phyloP scores from a whole-genome alignment of 2,113 vertebrate genomes.

The Natator depressus region DNA sequence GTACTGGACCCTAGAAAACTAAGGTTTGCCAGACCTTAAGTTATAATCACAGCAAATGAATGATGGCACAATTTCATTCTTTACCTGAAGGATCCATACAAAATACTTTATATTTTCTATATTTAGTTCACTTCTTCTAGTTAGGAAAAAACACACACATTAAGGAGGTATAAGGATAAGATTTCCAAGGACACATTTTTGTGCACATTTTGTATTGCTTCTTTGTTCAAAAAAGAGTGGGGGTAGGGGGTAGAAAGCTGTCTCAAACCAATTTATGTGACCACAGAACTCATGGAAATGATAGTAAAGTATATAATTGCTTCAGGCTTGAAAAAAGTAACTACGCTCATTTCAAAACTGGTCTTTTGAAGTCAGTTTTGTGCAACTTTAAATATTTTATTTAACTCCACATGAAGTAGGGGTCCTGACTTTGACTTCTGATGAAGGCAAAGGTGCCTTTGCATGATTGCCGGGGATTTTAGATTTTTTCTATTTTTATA shows the following conservation, averaged over 20 bases:
- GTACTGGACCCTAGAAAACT: not conserved
- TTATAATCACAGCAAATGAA: not conserved
- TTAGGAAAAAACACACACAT: not conserved
- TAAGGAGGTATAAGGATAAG: not conserved
- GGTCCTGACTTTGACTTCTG: not conserved
- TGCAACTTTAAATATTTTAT: conserved; percentile 6
- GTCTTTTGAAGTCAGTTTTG: conserved; percentile 8
- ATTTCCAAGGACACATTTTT: not conserved
- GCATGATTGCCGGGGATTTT: not conserved
- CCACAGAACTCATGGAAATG: conserved; percentile 37
- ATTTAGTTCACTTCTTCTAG: not conserved
- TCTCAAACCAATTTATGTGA: not conserved
- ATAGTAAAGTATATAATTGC: conserved; percentile 15
- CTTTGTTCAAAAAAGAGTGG: not conserved
- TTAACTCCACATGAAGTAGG: not conserved
- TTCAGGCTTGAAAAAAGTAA: conserved; percentile 35
- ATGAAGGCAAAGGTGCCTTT: not conserved
- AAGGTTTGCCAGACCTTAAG: not conserved
- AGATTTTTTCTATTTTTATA: not conserved
- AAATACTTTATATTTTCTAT: not conserved
- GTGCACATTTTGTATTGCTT: not conserved
- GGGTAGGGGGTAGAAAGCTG: not conserved
- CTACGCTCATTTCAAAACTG: not conserved
- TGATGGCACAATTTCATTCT: not conserved
- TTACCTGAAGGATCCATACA: not conserved